Evolutionary conservation across 2,888 invertebrate species (phyloP).

Genomic region (Napeogenes sylphis): DNA sequence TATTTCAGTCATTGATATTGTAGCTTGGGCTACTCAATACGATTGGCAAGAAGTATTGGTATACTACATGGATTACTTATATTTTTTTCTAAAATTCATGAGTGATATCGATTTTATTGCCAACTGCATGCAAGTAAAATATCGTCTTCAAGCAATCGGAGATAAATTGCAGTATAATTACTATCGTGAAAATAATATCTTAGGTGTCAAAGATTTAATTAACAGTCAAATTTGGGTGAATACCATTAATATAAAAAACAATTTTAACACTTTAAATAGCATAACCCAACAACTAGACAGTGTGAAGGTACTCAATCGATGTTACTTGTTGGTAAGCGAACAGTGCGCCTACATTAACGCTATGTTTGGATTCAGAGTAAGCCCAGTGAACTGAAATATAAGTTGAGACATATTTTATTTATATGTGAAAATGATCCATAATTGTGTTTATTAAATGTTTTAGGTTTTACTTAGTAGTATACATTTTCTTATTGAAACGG

Average conservation of each 20-base stretch:
- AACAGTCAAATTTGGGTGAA: conserved; percentile 9
- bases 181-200: conserved; percentile 5
- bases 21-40: conserved; percentile 11
- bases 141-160: conserved; percentile 26
- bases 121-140: conserved; percentile 28
- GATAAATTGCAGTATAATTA: conserved; percentile 26
- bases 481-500: too few species aligned
- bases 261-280: too few species aligned
- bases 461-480: not conserved
- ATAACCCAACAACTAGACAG: not conserved
- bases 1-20: conserved; percentile 15
- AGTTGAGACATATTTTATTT: not conserved
- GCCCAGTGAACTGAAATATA: conserved; percentile 2
- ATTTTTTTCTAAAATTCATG: conserved; percentile 20
- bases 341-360: conserved; percentile 29
- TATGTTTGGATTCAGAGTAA: conserved; percentile 29
- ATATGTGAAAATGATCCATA: not conserved
- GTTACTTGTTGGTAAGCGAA: conserved; percentile 26
- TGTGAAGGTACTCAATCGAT: conserved; percentile 25
- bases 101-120: conserved; percentile 25
- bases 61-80: conserved; percentile 22
- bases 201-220: conserved; percentile 9
- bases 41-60: conserved; percentile 16
- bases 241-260: not conserved
- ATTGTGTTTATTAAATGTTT: not conserved